phyloP scores from a whole-genome alignment of 1,140 invertebrate species.

The Macrobrachium rosenbergii region DNA sequence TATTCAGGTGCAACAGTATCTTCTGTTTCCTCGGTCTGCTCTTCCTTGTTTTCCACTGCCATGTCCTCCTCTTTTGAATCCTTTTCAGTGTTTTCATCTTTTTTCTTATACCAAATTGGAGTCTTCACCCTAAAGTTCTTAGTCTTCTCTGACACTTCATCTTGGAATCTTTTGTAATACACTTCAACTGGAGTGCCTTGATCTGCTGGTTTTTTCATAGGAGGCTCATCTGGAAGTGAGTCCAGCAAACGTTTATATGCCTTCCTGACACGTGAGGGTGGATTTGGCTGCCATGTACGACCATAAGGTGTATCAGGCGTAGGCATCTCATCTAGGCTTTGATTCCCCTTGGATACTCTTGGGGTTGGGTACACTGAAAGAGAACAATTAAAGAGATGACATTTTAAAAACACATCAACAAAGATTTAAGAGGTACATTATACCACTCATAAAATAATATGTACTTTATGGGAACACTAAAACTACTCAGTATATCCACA shows the following conservation, averaged over 20 bases:
- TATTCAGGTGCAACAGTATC: constrained; percentile 43
- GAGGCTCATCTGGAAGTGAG: constrained; percentile 32
- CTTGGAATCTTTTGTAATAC: constrained; percentile 64
- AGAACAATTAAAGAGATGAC: neutral
- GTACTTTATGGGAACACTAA: no score
- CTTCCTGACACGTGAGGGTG: constrained; percentile 39
- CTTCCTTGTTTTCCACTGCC: neutral
- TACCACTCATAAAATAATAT: no score
- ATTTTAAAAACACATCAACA: neutral
- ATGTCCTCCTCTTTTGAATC: neutral
- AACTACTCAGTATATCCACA: no score
- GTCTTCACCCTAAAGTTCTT: constrained; percentile 42
- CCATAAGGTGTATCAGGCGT: constrained; percentile 64
- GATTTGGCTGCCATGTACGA: constrained; percentile 50
- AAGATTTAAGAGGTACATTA: constrained; percentile 17
- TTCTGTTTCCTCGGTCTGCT: neutral
- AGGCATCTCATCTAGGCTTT: constrained; percentile 47
- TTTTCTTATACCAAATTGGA: constrained; percentile 13
- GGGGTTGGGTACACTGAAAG: constrained; percentile 62
- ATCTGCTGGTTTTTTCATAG: neutral
- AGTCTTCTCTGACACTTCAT: constrained; percentile 62
- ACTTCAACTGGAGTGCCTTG: constrained; percentile 21
- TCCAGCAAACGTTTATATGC: constrained; percentile 63
- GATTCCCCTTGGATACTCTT: constrained; percentile 17
- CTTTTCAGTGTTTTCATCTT: neutral